Evolutionary conservation across 2,797 vertebrate genomes (phyloP), one percentile per base, ranked within the genome.

Genomic region (Sebastiscus albofasciatus): DNA sequence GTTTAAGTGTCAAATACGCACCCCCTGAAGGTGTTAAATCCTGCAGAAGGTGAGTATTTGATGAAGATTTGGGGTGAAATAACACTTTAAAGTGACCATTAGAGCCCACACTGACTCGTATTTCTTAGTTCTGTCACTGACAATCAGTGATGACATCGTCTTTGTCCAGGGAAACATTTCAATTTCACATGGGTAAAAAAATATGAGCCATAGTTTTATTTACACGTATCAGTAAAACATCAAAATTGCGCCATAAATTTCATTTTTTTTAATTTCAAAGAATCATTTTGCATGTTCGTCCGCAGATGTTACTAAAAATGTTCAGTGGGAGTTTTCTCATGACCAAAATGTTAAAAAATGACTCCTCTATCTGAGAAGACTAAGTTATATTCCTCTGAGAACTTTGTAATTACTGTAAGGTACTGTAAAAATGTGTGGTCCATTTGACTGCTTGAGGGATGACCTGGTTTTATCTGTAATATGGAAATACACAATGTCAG

Each of bases 401-500:
- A 68, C 36, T 72, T 55, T 55, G 70, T 58, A n/a, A 46, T 82
- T 73, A 70, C 54, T 79, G 6, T 72, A 13, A 77, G 72, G 73
- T 84, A 75, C 77, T 72, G 69, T 71, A 3, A 33, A 81, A 83
- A 70, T n/a, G 39, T 10, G 8, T 31, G 39, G 58, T 77, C 42
- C 26, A 29, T 73, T 72, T 77, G 59, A 83, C 34, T 61, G n/a
- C 62, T 42, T 54, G 6, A 31, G 20, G 31, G 52, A 46, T 42
- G 6, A 34, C 31, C 39, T 67, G 24, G 27, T 83, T 81, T 77
- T 49, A 69, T 71, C 31, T 64, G 61, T 73, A 64, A 84, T 39
- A 66, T 81, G 72, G 64, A 80, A 84, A 67, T 52, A n/a, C 68
- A 79, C 54, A 49, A 29, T 72, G 62, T 72, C 77, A 82, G 66